phyloP scores from a whole-genome alignment of 53 echinoderm and acorn worm genomes.

The Paracentrotus lividus region DNA sequence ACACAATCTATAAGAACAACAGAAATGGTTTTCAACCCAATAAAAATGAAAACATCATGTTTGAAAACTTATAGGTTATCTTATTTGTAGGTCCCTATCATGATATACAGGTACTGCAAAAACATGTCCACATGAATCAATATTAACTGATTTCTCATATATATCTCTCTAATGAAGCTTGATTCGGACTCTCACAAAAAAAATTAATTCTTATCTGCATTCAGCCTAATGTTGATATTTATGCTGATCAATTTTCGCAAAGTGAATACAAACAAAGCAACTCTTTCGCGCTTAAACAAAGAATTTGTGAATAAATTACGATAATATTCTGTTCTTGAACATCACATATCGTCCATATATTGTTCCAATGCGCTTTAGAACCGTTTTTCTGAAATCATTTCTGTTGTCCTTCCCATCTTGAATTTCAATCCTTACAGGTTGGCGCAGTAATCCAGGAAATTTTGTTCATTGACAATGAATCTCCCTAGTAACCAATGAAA shows the following conservation, averaged over 20 bases:
- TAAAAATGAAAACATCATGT: neutral
- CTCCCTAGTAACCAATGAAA: too few relatives aligned
- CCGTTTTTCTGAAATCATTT: neutral
- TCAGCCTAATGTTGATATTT: neutral
- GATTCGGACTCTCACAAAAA: neutral
- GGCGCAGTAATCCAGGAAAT: too few relatives aligned
- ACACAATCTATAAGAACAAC: neutral
- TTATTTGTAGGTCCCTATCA: neutral
- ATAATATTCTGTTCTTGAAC: too few relatives aligned
- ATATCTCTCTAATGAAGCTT: neutral
- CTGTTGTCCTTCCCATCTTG: neutral
- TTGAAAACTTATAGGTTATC: neutral
- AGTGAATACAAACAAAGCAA: neutral
- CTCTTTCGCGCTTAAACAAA: too few relatives aligned
- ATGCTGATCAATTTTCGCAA: neutral
- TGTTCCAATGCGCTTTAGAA: too few relatives aligned
- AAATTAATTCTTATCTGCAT: slow-evolving; percentile 18
- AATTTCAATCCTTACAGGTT: slow-evolving; percentile 18
- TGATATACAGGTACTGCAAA: neutral
- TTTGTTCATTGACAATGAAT: too few relatives aligned
- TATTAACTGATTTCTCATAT: neutral
- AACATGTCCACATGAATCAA: neutral
- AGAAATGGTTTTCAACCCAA: neutral
- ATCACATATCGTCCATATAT: too few relatives aligned
- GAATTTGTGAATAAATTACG: too few relatives aligned